These are phyloP conservation scores for Ophion obscuratus DNA, from an alignment of 2,888 invertebrate species.

Conservation along the genomic window DNA sequence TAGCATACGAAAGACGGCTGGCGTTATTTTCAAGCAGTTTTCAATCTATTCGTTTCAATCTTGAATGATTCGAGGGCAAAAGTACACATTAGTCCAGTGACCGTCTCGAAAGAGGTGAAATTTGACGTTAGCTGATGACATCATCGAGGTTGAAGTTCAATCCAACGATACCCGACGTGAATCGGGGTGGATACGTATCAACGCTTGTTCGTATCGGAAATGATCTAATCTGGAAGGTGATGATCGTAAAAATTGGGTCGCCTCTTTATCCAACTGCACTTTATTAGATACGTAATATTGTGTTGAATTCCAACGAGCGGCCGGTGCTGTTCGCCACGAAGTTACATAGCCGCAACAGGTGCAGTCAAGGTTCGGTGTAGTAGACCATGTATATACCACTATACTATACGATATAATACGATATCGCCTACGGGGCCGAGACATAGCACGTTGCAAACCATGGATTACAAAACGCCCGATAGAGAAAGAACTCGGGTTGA, in stretches of 20 bases:
- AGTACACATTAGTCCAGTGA: no score
- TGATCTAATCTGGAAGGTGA: background rate
- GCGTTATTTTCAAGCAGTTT: no score
- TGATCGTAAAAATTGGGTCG: conserved; percentile 7
- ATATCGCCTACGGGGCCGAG: conserved; percentile 52
- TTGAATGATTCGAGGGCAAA: no score
- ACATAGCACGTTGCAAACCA: conserved; percentile 37
- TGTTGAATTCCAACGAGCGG: conserved; percentile 31
- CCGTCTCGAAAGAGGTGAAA: no score
- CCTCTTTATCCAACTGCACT: background rate
- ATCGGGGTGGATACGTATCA: background rate
- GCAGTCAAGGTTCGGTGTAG: conserved; percentile 35
- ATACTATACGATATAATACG: conserved; percentile 44
- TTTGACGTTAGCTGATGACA: no score
- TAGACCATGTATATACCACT: conserved; percentile 10
- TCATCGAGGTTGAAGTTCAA: no score
- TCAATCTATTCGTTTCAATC: no score
- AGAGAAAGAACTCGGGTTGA: conserved; percentile 51
- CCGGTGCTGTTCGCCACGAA: conserved; percentile 27
- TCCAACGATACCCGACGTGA: background rate
- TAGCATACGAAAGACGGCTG: background rate
- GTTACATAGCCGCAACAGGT: conserved; percentile 60
- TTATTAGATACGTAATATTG: conserved; percentile 27
- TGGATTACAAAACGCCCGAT: conserved; percentile 55
- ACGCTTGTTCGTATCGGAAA: background rate